phyloP scores from a whole-genome alignment of 2,113 vertebrate species.

The Mustelus asterias region DNA sequence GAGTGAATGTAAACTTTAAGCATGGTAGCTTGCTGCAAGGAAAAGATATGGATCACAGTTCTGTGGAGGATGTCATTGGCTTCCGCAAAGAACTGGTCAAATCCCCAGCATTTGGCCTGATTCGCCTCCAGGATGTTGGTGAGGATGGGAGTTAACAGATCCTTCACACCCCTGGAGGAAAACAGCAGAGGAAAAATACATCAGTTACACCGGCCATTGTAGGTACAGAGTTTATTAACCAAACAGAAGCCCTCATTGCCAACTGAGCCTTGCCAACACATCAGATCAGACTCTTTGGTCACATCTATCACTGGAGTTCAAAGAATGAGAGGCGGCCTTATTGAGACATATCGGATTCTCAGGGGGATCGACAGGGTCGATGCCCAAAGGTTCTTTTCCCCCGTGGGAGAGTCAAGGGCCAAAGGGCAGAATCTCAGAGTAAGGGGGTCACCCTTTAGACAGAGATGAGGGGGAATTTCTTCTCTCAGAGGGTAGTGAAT shows the following conservation, averaged over 20 bases:
- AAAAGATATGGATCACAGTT: conserved; percentile 72
- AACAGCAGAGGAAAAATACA: not conserved
- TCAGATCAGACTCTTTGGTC: not conserved
- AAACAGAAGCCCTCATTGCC: not conserved
- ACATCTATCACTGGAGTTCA: not conserved
- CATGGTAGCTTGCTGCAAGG: conserved; percentile 67
- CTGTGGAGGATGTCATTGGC: conserved; percentile 79
- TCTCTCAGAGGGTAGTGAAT: too few species aligned
- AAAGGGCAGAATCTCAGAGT: too few species aligned
- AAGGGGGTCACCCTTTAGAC: too few species aligned
- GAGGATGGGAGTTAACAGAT: conserved; percentile 75
- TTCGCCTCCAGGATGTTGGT: conserved; percentile 80
- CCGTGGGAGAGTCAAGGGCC: too few species aligned
- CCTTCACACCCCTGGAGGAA: conserved; percentile 67
- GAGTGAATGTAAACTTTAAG: conserved; percentile 73
- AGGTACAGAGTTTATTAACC: not conserved
- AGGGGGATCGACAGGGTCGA: too few species aligned
- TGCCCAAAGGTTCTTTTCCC: too few species aligned
- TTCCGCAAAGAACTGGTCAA: conserved; percentile 84
- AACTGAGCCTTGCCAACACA: not conserved
- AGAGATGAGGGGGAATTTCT: too few species aligned
- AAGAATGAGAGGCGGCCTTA: too few species aligned
- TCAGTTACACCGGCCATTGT: not conserved
- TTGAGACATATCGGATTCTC: too few species aligned
- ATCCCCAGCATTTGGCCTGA: conserved; percentile 82